A percentile compares a stretch with the other conserved stretches of the same genome.
These are phyloP conservation scores for Brachyptera putata DNA, from an alignment of 2,888 invertebrate species.

Conservation along the genomic window DNA sequence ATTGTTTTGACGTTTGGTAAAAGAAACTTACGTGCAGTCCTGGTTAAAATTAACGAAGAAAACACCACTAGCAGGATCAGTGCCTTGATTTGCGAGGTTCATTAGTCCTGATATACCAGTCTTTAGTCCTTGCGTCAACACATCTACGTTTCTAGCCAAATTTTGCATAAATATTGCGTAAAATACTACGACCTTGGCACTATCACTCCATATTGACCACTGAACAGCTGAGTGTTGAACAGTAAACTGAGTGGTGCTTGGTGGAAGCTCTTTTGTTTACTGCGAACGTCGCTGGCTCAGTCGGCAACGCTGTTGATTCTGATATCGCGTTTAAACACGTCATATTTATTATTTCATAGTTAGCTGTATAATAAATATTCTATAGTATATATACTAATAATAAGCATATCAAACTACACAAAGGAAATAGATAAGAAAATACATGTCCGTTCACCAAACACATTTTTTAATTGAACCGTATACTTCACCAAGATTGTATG, in stretches of 20 bases:
- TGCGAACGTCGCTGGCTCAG: background rate
- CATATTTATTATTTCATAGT: too few species aligned
- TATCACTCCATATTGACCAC: constrained; percentile 35
- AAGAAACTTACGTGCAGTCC: constrained; percentile 89
- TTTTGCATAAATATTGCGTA: constrained; percentile 46
- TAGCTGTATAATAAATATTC: too few species aligned
- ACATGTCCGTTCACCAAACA: too few species aligned
- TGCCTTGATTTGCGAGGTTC: constrained; percentile 76
- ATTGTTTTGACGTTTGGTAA: constrained; percentile 3
- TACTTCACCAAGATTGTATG: too few species aligned
- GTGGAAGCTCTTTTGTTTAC: background rate
- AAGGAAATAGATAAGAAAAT: too few species aligned
- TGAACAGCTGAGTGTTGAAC: constrained; percentile 29
- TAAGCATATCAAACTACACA: too few species aligned
- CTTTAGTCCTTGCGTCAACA: constrained; percentile 48
- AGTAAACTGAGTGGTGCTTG: background rate
- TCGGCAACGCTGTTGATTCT: too few species aligned
- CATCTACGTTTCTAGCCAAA: constrained; percentile 48
- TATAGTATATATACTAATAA: too few species aligned
- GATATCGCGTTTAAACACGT: too few species aligned
- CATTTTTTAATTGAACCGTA: too few species aligned
- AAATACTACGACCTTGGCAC: constrained; percentile 36
- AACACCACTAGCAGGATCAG: constrained; percentile 75
- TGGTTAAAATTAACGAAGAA: constrained; percentile 97
- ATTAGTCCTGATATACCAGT: constrained; percentile 64